Conservation (phyloP, 2,888 invertebrate genomes). For the Limnephilus marmoratus region DNA sequence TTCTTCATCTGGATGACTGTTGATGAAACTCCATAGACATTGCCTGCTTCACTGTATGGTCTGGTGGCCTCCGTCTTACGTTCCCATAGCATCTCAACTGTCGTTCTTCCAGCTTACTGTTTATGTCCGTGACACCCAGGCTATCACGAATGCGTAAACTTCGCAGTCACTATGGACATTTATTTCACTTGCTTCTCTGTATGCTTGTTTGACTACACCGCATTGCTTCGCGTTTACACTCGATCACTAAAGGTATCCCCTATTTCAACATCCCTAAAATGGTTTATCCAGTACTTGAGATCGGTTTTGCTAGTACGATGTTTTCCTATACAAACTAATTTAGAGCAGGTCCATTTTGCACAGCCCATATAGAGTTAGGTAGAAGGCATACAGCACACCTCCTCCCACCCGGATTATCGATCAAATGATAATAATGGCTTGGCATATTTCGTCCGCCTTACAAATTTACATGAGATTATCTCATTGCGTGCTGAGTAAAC, state of each 20-base stretch:
- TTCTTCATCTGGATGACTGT: too few species aligned
- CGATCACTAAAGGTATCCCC: not conserved
- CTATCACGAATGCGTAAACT: too few species aligned
- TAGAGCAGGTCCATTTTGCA: not conserved
- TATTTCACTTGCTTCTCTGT: too few species aligned
- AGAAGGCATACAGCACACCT: not conserved
- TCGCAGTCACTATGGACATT: too few species aligned
- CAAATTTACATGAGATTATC: not conserved
- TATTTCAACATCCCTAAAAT: not conserved
- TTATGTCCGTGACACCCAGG: too few species aligned
- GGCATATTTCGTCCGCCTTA: not conserved
- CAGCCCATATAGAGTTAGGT: not conserved
- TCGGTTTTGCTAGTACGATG: not conserved
- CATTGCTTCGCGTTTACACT: too few species aligned
- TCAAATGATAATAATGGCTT: not conserved
- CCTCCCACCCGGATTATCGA: not conserved
- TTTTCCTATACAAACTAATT: constrained; percentile 2
- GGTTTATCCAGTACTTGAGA: not conserved
- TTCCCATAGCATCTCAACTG: too few species aligned
- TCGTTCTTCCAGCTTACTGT: too few species aligned
- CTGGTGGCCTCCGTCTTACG: too few species aligned
- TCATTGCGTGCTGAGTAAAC: not conserved
- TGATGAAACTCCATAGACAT: too few species aligned
- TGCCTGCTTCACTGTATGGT: too few species aligned
- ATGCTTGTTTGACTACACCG: too few species aligned